Evolutionary conservation across 1,140 invertebrate species (phyloP), one percentile per base, ranked within the genome.

Genomic region (Megalonaias nervosa): DNA sequence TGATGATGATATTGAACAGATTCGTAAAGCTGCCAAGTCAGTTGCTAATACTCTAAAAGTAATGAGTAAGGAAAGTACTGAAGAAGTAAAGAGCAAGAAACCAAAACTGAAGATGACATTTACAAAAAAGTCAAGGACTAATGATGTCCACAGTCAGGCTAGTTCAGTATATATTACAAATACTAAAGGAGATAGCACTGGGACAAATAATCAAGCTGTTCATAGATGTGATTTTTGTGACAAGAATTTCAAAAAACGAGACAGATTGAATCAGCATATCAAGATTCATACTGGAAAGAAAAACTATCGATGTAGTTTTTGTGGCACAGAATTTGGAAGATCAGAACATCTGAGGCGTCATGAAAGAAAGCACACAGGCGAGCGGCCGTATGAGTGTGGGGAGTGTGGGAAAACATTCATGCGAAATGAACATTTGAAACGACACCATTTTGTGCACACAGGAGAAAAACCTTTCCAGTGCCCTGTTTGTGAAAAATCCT

Each of bases 341-440:
- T 23, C 71, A 67, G 76, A 78, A 60, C 98, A 99, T 91, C 92
- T 99, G 66, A 99, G 99, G 91, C 89, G 94, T 2, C 98, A 99
- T 92, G 98, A 98, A 91, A 91, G 98, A 70, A 91, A 99, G 79
- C 98, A 99, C 91, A 99, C 97, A 16, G 99, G 99, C 88, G 98
- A 99, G 87, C 92, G 98, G 77, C 98, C 98, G 4, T 99, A 97
- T 91, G 97, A 97, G 62, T 99, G 98, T 89, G 95, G 96, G 83
- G 96, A 96, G 58, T 99, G 98, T 69, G 76, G 76, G 4, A 78
- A 78, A 61, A 61, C 70, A 11, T 78, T 73, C 60, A 78, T 78
- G 76, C 60, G 76, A 61, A 71, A 71, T n/a, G 76, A 78, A 78
- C 76, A 78, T 73, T 62, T 78, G 12, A 78, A 78, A 67, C 64